Evolutionary conservation across 2,888 invertebrate genomes (phyloP), one percentile per base, ranked within the genome.

Genomic region (Slavum lentiscoides): DNA sequence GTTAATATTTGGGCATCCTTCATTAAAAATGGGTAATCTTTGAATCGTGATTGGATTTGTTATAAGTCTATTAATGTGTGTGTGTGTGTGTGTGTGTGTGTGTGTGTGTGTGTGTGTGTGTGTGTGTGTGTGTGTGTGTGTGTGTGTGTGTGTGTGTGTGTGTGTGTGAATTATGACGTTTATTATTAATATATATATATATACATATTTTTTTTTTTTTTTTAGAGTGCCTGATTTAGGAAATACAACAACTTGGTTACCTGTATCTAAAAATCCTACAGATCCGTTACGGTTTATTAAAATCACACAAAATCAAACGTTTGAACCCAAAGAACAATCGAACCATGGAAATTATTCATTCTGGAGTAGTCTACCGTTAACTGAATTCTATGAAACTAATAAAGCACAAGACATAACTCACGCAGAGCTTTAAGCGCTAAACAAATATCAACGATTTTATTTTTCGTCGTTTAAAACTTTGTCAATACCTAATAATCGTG

Each of bases 1-100:
- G 84, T 90, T 1, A 88, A 90, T 82, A 87, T 91, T 86, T 86
- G 90, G 84, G 87, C 88, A 84, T 88, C 88, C 62, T 91, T 88
- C 84, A 89, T 90, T 21, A 87, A 87, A 55, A 88, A 89, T 30
- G 90, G 91, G 92, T 92, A 87, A 87, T 84, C 83, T 68, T 62
- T 17, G 1, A 55, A 55, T 55, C 15, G 1, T 49, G 49, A 67
- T 21, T 17, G 30, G 5, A 66, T 37, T 39, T 9, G 43, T 43
- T 43, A 43, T 7, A 43, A 43, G 6, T 43, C 3, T 30, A 30
- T 43, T 43, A 5, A 7, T 43, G 9, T 9, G 43, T 43, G 43
- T 43, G 7, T 9, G 43, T 43, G 9, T 9, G 43, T 43, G 43
- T 43, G 7, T 9, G 43, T 43, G 9, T 9, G 43, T 43, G 43